Base-by-base conservation (phyloP, 2,797 vertebrate species). In the Propithecus deckenii region DNA sequence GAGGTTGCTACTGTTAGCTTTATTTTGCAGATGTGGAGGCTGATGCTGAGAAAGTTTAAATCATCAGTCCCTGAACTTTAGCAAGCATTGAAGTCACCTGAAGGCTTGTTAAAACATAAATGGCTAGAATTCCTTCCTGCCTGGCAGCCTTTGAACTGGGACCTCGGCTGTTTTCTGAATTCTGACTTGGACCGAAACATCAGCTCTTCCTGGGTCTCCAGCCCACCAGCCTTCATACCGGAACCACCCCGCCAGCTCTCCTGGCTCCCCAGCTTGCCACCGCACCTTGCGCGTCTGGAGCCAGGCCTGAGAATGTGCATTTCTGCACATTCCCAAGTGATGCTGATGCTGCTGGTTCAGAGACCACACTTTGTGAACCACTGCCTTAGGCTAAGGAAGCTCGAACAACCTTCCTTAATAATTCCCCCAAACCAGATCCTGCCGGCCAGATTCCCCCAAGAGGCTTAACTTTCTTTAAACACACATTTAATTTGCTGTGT, bases 1-100 rank as follows among this genome's bases (percentile, higher is more conserved):
- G 78, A 75, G 9, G 30, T 32, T 91, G n/a, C n/a, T 80, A n/a
- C 14, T 30, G 41, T 50, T 86, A 55, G 35, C 55, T 83, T 86
- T 83, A 72, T 61, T 92, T 93, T 63, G 41, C n/a, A 85, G 86
- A 79, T 63, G n/a, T 94, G 23, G 32, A 89, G 52, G 80, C 86
- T 55, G 48, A 65, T 30, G 81, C 85, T 91, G 43, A 30, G 18
- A 89, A 80, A 50, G 12, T 7, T 52, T 78, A 74, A 61, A 11
- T 75, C 41, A 61, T 14, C 41, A 9, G 61, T 43, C 81, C 20
- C 69, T 91, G 50, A 95, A 84, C 14, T 67, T 95, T 10, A 75
- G 35, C 35, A 52, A 43, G 18, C 57, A 78, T 72, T 28, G 71
- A 87, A 83, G 92, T 35, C 79, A 84, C 83, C 76, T 59, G 48